A percentile compares a stretch with the other conserved stretches of the same genome.
Conservation (phyloP, 35 echinoderm and acorn worm species). For the Lytechinus variegatus region DNA sequence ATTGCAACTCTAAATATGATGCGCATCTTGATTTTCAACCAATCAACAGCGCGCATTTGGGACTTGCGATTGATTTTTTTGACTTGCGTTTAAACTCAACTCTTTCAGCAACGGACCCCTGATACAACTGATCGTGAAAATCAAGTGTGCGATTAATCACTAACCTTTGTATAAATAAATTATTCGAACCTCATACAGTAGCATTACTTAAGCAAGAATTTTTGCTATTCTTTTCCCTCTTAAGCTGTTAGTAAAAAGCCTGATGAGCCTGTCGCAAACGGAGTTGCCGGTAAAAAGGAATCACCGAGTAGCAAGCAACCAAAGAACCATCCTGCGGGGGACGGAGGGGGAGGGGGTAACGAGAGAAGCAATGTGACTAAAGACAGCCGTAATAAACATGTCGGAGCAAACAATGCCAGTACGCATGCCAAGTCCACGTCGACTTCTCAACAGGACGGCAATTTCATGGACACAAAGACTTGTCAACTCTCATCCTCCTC, state of each 20-base stretch:
- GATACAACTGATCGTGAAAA: no score
- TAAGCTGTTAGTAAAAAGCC: constrained; percentile 70
- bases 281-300: constrained; percentile 69
- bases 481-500: constrained; percentile 23
- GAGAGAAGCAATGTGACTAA: constrained; percentile 62
- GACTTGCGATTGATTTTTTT: no score
- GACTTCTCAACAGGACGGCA: constrained; percentile 40
- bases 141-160: no score
- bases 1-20: no score
- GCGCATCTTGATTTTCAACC: no score
- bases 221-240: neutral
- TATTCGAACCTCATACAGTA: no score
- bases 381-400: constrained; percentile 69
- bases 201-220: neutral
- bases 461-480: constrained; percentile 85
- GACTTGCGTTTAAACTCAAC: no score
- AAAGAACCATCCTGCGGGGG: constrained; percentile 53
- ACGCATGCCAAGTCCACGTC: constrained; percentile 45
- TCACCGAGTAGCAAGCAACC: constrained; percentile 65
- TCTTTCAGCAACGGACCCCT: no score
- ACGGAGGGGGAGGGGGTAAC: constrained; percentile 26
- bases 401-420: constrained; percentile 75
- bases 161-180: no score
- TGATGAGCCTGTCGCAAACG: constrained; percentile 87
- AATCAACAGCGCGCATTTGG: no score